phyloP scores from a whole-genome alignment of 2,797 vertebrate species.

The Meda fulgida region DNA sequence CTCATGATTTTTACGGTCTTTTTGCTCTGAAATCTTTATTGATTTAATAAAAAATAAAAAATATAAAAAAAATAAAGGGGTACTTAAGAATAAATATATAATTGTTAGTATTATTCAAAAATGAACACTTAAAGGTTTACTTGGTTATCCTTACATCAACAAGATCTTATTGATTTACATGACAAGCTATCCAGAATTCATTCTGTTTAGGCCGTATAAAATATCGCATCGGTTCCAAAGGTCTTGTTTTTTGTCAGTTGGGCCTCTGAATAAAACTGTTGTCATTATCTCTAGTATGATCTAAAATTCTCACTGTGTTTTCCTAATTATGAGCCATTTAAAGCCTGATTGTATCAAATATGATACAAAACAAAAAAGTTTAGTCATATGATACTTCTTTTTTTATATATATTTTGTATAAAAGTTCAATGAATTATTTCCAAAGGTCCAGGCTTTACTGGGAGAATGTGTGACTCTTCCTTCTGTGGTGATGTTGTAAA shows the following conservation, averaged over 20 bases:
- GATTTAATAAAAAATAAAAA: no score
- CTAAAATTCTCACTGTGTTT: neutral
- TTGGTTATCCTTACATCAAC: no score
- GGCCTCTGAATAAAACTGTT: no score
- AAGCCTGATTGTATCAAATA: neutral
- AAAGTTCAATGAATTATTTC: neutral
- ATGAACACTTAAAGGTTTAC: neutral
- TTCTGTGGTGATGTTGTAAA: neutral
- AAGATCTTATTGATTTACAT: neutral
- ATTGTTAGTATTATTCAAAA: neutral
- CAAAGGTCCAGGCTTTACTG: neutral
- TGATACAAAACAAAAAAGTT: no score
- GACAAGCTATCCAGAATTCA: neutral
- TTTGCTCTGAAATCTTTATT: neutral
- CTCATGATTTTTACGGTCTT: neutral
- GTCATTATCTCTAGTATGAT: neutral
- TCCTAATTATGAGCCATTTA: no score
- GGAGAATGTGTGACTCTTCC: neutral
- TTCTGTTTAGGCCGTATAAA: neutral
- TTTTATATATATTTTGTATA: neutral
- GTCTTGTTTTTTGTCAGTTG: neutral
- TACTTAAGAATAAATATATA: neutral
- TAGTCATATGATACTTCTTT: no score
- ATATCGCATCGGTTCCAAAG: neutral
- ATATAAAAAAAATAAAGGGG: no score